Percentiles rank a stretch among this genome's conserved stretches.
phyloP scores from a whole-genome alignment of 2,113 vertebrate genomes.

The Anhinga rufa region DNA sequence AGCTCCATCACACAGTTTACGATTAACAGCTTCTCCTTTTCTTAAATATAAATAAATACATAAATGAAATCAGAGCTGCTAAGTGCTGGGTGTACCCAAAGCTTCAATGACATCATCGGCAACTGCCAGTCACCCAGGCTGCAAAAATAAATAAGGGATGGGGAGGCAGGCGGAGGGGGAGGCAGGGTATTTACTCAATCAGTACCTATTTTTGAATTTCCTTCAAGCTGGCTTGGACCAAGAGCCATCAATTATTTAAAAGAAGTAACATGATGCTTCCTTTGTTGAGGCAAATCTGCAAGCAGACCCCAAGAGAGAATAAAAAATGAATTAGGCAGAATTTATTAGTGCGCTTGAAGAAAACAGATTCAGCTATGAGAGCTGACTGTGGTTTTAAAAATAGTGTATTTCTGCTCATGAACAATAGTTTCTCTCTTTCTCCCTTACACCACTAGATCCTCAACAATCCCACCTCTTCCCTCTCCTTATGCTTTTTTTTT shows the following conservation, averaged over 20 bases:
- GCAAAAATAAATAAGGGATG: conserved; percentile 45
- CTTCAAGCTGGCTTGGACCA: conserved; percentile 79
- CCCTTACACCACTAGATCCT: neutral
- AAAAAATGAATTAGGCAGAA: conserved; percentile 99
- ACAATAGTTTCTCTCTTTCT: conserved; percentile 33
- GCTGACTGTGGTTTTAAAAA: conserved; percentile 67
- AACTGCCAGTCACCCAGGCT: conserved; percentile 32
- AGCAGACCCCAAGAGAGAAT: conserved; percentile 92
- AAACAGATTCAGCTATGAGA: conserved; percentile 78
- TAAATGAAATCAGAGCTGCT: conserved; percentile 51
- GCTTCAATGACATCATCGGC: conserved; percentile 40
- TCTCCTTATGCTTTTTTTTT: conserved; percentile 11
- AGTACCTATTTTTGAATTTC: conserved; percentile 90
- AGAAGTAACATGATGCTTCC: conserved; percentile 98
- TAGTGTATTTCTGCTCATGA: conserved; percentile 51
- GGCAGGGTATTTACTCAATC: conserved; percentile 76
- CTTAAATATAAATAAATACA: conserved; percentile 59
- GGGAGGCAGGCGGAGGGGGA: neutral
- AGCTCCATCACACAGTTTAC: conserved; percentile 41
- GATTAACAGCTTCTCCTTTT: conserved; percentile 60
- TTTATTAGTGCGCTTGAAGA: conserved; percentile 89
- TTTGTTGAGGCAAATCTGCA: conserved; percentile 97
- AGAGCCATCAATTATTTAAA: conserved; percentile 99
- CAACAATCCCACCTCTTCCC: conserved; percentile 9
- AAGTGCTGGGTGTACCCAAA: conserved; percentile 46